Evolutionary conservation across 2,797 vertebrate genomes (phyloP).

Genomic region (Cheirogaleus major): DNA sequence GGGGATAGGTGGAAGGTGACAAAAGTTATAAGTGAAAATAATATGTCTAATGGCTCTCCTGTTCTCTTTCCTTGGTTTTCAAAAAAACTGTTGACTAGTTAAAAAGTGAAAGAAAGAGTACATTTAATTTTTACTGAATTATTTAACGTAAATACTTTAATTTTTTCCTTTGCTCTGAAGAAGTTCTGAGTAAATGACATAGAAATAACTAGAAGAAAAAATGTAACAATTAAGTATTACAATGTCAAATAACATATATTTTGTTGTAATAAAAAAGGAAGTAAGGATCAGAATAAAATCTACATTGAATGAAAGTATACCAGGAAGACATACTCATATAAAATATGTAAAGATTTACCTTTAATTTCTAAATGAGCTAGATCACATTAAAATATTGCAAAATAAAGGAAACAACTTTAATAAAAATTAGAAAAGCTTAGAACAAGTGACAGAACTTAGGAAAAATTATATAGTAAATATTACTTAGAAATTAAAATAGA

Average conservation of each 20-base stretch:
- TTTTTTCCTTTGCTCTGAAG: neutral
- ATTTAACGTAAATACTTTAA: neutral
- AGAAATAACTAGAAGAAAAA: neutral
- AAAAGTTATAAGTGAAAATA: neutral
- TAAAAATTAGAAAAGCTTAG: neutral
- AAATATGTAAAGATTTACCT: neutral
- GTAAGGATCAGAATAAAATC: neutral
- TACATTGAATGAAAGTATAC: neutral
- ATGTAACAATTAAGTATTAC: neutral
- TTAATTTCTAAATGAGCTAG: constrained; percentile 5
- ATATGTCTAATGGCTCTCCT: neutral
- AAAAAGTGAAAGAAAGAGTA: neutral
- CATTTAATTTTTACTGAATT: neutral
- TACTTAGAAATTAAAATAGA: constrained; percentile 24
- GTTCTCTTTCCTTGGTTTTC: neutral
- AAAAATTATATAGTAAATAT: neutral
- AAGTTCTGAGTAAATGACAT: neutral
- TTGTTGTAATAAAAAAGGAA: neutral
- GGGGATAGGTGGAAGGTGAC: neutral
- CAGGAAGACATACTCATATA: neutral
- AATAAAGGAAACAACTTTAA: neutral
- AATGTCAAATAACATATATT: neutral
- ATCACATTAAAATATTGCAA: neutral
- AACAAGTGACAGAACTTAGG: neutral
- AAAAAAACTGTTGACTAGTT: neutral